A percentile compares a stretch with the other conserved stretches of the same genome.
phyloP scores from a whole-genome alignment of 2,113 vertebrate genomes.

The Acinonyx jubatus region DNA sequence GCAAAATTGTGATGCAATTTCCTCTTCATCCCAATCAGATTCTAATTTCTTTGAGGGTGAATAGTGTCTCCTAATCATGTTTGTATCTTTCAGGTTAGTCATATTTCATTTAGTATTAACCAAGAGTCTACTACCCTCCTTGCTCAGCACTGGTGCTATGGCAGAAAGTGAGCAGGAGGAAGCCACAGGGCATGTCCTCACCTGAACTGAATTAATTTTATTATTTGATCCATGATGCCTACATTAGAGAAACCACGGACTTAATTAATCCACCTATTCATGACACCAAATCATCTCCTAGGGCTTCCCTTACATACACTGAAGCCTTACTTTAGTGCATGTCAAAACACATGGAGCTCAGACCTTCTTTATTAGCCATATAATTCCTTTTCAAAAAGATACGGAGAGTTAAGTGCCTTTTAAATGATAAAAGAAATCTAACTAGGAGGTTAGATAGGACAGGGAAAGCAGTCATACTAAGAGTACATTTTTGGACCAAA shows the following conservation, averaged over 20 bases:
- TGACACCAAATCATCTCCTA: background rate
- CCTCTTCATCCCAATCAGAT: background rate
- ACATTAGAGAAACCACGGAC: background rate
- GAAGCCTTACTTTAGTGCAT: background rate
- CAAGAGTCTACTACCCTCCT: background rate
- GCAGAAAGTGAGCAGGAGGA: background rate
- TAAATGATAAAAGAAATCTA: background rate
- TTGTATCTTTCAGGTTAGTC: background rate
- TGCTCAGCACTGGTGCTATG: background rate
- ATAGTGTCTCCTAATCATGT: background rate
- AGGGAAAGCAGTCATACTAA: background rate
- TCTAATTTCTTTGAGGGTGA: background rate
- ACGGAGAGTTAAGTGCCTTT: background rate
- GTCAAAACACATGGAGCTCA: background rate
- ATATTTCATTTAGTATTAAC: background rate
- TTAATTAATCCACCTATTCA: background rate
- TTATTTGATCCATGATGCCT: background rate
- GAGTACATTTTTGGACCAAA: background rate
- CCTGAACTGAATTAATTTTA: background rate
- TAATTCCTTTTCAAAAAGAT: background rate
- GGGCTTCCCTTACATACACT: background rate
- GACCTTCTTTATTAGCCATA: background rate
- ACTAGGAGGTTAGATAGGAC: background rate
- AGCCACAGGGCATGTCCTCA: rapidly evolving
- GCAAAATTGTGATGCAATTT: background rate